Percentiles rank a stretch among this genome's conserved stretches.
Evolutionary conservation across 2,113 vertebrate species (phyloP).

Genomic region (Campylomormyrus tamandua): DNA sequence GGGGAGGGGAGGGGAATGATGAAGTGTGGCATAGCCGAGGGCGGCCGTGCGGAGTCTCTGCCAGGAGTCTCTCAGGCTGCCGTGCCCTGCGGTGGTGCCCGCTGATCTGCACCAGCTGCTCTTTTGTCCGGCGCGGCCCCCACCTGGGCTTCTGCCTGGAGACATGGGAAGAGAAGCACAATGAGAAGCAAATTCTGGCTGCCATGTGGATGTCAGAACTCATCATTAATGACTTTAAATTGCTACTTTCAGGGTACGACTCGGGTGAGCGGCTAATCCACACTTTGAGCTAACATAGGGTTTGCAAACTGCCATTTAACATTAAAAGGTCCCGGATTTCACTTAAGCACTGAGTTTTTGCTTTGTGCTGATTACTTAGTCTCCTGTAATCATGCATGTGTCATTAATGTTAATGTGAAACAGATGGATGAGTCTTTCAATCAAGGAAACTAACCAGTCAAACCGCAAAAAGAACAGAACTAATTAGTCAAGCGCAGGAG

Average conservation of each 20-base stretch:
- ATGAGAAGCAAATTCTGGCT: background rate
- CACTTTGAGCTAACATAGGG: background rate
- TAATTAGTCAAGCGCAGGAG: background rate
- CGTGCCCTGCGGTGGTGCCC: background rate
- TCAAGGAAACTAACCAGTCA: background rate
- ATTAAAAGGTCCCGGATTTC: background rate
- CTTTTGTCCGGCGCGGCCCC: background rate
- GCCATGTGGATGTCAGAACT: background rate
- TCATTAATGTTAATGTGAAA: background rate
- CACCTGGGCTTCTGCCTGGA: background rate
- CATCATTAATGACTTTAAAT: background rate
- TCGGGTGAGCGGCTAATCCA: background rate
- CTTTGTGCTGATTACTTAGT: background rate
- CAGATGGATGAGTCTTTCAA: background rate
- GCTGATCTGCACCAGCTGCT: background rate
- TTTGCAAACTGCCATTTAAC: background rate
- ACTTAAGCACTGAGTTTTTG: background rate
- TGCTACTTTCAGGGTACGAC: background rate
- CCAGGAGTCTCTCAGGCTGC: background rate
- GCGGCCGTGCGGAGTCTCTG: background rate
- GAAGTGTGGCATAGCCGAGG: background rate
- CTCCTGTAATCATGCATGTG: background rate
- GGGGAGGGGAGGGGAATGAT: background rate
- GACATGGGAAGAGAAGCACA: background rate
- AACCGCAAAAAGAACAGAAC: background rate